Conservation (phyloP, 1,140 invertebrate species). For the Aphelenchoides besseyi region DNA sequence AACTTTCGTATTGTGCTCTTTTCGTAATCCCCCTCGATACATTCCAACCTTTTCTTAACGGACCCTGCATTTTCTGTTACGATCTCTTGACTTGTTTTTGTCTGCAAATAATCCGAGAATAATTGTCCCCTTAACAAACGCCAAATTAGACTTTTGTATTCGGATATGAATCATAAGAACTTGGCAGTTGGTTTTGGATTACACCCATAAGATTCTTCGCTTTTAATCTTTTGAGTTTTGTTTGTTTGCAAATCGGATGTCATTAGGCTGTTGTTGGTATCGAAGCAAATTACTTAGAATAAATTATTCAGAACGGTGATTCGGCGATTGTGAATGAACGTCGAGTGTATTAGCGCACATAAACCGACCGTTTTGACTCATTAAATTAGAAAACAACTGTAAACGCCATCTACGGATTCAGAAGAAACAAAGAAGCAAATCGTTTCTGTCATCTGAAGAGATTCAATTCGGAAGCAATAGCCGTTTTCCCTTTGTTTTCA, state of each 20-base stretch:
- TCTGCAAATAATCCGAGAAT: background rate
- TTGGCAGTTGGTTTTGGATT: background rate
- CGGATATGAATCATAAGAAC: background rate
- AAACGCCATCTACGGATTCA: background rate
- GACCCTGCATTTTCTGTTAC: background rate
- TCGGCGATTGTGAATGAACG: background rate
- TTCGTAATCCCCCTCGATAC: background rate
- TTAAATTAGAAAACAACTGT: background rate
- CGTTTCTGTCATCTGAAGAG: no score
- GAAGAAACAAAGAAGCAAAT: no score
- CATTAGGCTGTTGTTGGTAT: background rate
- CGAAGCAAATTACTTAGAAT: background rate
- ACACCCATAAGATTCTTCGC: background rate
- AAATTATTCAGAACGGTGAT: background rate
- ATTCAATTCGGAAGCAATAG: no score
- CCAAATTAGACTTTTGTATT: background rate
- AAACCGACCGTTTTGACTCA: background rate
- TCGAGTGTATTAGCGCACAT: background rate
- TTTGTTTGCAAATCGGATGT: background rate
- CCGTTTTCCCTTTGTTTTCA: no score
- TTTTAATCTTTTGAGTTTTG: background rate
- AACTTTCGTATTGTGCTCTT: background rate
- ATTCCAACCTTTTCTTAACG: background rate
- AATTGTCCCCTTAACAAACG: background rate
- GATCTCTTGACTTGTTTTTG: background rate